Conservation (phyloP, 2,888 invertebrate genomes). For the Mantis religiosa region DNA sequence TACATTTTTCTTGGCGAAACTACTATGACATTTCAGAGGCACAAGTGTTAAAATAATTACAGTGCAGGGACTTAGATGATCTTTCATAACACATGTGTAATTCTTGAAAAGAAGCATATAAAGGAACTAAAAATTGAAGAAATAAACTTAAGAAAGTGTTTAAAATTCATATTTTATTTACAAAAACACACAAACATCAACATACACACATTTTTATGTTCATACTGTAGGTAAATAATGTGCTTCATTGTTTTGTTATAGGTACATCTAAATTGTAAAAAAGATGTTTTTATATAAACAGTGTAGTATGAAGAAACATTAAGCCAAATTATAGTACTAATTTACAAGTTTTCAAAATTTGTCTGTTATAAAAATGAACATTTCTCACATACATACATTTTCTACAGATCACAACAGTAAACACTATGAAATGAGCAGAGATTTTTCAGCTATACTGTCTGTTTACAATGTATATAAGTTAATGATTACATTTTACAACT, state of each 20-base stretch:
- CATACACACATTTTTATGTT: constrained; percentile 27
- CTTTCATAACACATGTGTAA: too few species aligned
- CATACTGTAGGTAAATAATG: constrained; percentile 5
- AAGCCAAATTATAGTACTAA: neutral
- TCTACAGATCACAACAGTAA: neutral
- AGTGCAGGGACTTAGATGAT: too few species aligned
- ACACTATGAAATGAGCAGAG: neutral
- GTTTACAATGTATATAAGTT: neutral
- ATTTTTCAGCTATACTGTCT: neutral
- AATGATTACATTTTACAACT: neutral
- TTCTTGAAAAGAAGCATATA: neutral
- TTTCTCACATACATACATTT: constrained; percentile 1
- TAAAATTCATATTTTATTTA: constrained; percentile 29
- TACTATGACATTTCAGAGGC: too few species aligned
- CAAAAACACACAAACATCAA: constrained; percentile 27
- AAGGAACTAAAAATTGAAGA: neutral
- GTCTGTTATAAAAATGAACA: neutral
- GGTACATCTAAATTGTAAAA: neutral
- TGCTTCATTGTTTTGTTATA: neutral
- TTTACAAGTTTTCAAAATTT: neutral
- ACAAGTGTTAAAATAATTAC: too few species aligned
- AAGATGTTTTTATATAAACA: neutral
- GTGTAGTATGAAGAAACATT: neutral
- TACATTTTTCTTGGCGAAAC: too few species aligned
- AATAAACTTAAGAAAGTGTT: neutral